Percentiles rank a stretch among this genome's conserved stretches.
These are phyloP conservation scores for Monomorium pharaonis DNA, from an alignment of 1,140 invertebrate genomes.

Conservation along the genomic window DNA sequence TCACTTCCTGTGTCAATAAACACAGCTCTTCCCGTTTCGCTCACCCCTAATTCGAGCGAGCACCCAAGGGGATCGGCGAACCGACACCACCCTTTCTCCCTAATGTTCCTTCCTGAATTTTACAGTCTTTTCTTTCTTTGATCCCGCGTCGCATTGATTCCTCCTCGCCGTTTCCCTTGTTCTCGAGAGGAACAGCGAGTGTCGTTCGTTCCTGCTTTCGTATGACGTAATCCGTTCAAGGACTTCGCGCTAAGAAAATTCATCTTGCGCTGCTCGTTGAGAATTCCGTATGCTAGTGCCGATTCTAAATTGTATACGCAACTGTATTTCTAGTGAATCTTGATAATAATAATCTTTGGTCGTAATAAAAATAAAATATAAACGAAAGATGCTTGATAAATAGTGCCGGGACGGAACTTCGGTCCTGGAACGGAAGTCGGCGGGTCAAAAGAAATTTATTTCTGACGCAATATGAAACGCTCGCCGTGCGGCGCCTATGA, in stretches of 20 bases:
- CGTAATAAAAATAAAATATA: neutral
- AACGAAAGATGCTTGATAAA: neutral
- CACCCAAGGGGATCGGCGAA: slow-evolving; percentile 74
- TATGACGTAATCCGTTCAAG: slow-evolving; percentile 6
- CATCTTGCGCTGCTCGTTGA: neutral
- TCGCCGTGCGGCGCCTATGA: slow-evolving; percentile 31
- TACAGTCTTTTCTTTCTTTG: slow-evolving; percentile 63
- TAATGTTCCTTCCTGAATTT: slow-evolving; percentile 72
- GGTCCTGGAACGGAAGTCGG: neutral
- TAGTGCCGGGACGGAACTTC: neutral
- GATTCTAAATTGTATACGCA: too few species aligned
- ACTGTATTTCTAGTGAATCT: neutral
- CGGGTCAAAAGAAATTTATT: slow-evolving; percentile 24
- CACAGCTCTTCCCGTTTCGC: slow-evolving; percentile 74
- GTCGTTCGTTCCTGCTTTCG: neutral
- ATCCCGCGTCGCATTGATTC: slow-evolving; percentile 12
- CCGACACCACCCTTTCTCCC: slow-evolving; percentile 68
- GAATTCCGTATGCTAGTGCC: too few species aligned
- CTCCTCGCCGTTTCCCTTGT: neutral
- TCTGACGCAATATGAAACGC: slow-evolving; percentile 33
- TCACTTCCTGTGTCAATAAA: slow-evolving; percentile 83
- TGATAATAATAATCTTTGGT: too few species aligned
- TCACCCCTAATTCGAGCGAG: slow-evolving; percentile 76
- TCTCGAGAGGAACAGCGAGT: neutral
- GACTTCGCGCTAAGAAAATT: neutral